Conservation (phyloP, 1,140 invertebrate genomes). For the Ceratina japonica region DNA sequence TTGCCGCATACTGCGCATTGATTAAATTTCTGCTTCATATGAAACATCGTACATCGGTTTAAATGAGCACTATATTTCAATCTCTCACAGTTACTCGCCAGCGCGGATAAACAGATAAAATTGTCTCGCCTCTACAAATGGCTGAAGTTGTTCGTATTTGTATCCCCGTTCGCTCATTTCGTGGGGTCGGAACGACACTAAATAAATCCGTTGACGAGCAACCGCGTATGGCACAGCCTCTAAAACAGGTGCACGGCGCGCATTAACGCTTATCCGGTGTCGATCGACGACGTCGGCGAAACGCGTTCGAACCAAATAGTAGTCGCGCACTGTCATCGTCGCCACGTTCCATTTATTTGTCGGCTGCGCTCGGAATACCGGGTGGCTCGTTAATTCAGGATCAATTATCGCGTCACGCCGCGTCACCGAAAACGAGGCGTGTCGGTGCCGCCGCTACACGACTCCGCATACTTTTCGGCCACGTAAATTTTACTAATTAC, state of each 20-base stretch:
- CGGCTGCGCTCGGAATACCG: slow-evolving; percentile 53
- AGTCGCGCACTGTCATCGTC: slow-evolving; percentile 51
- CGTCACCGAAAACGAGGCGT: slow-evolving; percentile 62
- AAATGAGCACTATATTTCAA: no score
- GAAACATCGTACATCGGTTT: no score
- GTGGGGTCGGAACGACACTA: background rate
- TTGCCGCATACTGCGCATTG: no score
- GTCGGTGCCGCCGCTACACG: background rate
- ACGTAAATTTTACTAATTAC: slow-evolving; percentile 40
- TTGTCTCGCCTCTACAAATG: no score
- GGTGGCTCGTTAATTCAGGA: slow-evolving; percentile 68
- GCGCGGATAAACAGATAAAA: no score
- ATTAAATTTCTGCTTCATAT: no score
- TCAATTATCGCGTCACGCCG: slow-evolving; percentile 67
- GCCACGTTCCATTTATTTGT: slow-evolving; percentile 53
- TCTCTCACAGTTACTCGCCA: no score
- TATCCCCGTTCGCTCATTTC: background rate
- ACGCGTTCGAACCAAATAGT: slow-evolving; percentile 33
- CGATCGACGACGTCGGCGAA: slow-evolving; percentile 44
- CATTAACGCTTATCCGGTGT: slow-evolving; percentile 54
- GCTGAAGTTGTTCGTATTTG: no score
- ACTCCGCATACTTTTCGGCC: slow-evolving; percentile 25
- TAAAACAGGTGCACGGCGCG: slow-evolving; percentile 53
- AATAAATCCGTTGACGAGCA: slow-evolving; percentile 54
- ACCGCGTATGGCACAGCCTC: slow-evolving; percentile 13